Percentiles rank a stretch among this genome's conserved stretches.
phyloP scores from a whole-genome alignment of 92 coral and sea anemone species.

The Palythoa grandis region DNA sequence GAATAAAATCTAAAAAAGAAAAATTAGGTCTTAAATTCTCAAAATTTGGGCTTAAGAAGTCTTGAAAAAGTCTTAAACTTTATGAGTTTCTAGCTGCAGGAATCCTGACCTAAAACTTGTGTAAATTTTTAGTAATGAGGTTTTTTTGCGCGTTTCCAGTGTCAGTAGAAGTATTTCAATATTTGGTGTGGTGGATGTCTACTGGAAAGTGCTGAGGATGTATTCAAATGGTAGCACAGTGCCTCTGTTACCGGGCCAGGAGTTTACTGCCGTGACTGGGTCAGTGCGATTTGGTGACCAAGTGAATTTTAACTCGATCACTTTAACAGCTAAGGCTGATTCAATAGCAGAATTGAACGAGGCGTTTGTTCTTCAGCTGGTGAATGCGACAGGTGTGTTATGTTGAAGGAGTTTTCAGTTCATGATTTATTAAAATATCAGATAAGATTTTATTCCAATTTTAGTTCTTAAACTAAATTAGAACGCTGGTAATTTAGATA shows the following conservation, averaged over 20 bases:
- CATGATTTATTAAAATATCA: too few species aligned
- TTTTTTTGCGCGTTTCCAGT: conserved; percentile 44
- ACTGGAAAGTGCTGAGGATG: conserved; percentile 69
- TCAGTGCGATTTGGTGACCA: conserved; percentile 65
- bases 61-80: too few species aligned
- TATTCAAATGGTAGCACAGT: conserved; percentile 60
- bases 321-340: conserved; percentile 63
- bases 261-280: conserved; percentile 67
- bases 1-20: too few species aligned
- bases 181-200: conserved; percentile 82
- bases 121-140: neutral
- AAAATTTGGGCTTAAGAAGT: too few species aligned
- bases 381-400: conserved; percentile 88
- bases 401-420: neutral
- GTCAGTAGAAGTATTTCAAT: conserved; percentile 62
- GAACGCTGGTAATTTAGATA: too few species aligned
- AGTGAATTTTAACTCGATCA: conserved; percentile 40
- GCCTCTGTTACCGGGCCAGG: conserved; percentile 68
- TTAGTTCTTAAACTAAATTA: too few species aligned
- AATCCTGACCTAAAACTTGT: too few species aligned
- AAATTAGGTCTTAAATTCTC: too few species aligned
- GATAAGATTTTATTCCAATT: too few species aligned
- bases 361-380: conserved; percentile 72
- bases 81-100: too few species aligned
- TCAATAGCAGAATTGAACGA: conserved; percentile 85